These are phyloP conservation scores for Mamestra configurata DNA, from an alignment of 1,140 invertebrate genomes.

Conservation along the genomic window DNA sequence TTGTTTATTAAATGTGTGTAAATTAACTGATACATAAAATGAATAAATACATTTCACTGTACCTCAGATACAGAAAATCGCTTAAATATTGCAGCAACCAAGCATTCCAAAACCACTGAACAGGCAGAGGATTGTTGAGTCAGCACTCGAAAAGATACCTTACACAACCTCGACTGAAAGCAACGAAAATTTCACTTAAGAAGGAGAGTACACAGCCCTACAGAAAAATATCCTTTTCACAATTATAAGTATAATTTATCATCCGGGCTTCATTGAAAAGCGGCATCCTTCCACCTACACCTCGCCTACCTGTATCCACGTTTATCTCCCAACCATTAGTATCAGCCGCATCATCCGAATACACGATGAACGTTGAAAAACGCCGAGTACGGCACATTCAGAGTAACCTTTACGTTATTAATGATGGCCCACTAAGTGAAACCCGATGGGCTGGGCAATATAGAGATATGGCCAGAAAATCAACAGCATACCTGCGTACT, in stretches of 20 bases:
- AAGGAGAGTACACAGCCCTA: background rate
- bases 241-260: background rate
- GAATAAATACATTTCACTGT: no score
- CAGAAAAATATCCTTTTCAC: background rate
- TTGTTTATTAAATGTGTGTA: no score
- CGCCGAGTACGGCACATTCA: slow-evolving; percentile 1
- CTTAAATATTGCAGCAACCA: no score
- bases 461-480: background rate
- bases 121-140: no score
- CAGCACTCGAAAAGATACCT: no score
- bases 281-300: background rate
- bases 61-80: no score
- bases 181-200: background rate
- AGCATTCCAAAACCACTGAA: no score
- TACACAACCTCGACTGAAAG: background rate
- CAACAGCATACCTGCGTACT: no score
- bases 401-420: slow-evolving; percentile 43
- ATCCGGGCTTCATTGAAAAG: background rate
- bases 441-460: background rate
- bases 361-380: slow-evolving; percentile 18
- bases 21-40: no score
- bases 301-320: background rate
- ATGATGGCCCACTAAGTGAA: slow-evolving; percentile 42
- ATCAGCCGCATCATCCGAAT: slow-evolving; percentile 14
- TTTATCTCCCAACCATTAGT: background rate